phyloP scores from a whole-genome alignment of 1,140 invertebrate genomes.

The Leucophenga varia region DNA sequence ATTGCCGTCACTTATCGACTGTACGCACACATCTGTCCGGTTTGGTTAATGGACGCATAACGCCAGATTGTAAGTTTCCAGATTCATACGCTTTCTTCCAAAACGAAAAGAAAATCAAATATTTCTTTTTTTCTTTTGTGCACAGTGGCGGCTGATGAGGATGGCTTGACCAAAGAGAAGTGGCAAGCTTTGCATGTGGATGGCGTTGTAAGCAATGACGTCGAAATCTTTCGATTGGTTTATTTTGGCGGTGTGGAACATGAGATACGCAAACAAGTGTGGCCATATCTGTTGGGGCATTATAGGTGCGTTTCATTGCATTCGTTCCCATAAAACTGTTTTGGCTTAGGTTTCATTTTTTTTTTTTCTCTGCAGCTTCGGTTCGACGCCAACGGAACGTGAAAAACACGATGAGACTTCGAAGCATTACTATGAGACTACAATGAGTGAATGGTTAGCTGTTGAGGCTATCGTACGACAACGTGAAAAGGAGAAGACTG shows the following conservation, averaged over 20 bases:
- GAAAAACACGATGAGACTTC: conserved; percentile 66
- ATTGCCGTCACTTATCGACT: conserved; percentile 85
- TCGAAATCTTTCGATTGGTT: conserved; percentile 75
- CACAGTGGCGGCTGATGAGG: conserved; percentile 57
- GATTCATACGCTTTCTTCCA: too few relatives aligned
- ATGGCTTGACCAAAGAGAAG: conserved; percentile 66
- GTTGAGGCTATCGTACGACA: conserved; percentile 87
- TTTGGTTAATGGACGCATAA: conserved; percentile 70
- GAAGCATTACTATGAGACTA: conserved; percentile 75
- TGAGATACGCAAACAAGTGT: conserved; percentile 77
- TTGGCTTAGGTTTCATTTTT: too few relatives aligned
- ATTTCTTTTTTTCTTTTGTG: conserved; percentile 3
- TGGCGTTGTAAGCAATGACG: conserved; percentile 62
- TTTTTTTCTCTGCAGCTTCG: too few relatives aligned
- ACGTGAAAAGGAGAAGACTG: conserved; percentile 70
- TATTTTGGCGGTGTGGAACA: conserved; percentile 84
- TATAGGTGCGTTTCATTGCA: conserved; percentile 60
- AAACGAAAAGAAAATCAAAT: neutral
- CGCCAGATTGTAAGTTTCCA: conserved; percentile 58
- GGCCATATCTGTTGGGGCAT: conserved; percentile 86
- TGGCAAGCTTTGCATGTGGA: conserved; percentile 66
- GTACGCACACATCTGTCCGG: conserved; percentile 86
- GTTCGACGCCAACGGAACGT: conserved; percentile 69
- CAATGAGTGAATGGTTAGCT: conserved; percentile 89
- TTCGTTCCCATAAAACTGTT: too few relatives aligned